These are phyloP conservation scores for Podocnemis expansa DNA, from an alignment of 2,113 vertebrate genomes.

Conservation along the genomic window DNA sequence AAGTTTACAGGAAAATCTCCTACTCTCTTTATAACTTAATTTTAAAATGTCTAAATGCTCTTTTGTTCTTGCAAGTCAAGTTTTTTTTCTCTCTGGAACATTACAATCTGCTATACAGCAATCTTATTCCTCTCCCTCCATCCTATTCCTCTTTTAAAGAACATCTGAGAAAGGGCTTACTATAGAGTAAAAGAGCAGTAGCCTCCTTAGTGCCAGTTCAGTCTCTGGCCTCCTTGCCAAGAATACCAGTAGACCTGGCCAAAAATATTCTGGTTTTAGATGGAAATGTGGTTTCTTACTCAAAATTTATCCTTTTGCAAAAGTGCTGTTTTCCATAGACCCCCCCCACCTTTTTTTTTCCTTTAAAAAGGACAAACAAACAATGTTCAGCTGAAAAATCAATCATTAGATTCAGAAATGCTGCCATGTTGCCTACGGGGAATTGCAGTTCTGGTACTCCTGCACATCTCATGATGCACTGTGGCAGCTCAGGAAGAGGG, in stretches of 20 bases:
- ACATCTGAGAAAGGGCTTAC: not conserved
- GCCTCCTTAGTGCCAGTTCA: not conserved
- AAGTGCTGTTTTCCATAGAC: not conserved
- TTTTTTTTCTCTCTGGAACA: not conserved
- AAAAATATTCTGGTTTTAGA: not conserved
- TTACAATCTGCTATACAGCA: not conserved
- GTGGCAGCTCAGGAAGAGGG: not conserved
- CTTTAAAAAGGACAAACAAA: not conserved
- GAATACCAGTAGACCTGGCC: not conserved
- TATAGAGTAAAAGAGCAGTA: not conserved
- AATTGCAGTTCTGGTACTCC: not conserved
- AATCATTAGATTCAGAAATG: not conserved
- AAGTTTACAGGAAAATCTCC: not conserved
- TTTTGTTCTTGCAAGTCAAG: not conserved
- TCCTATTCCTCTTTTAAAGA: not conserved
- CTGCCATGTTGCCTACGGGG: not conserved
- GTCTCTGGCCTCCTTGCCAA: not conserved
- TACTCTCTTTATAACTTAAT: not conserved
- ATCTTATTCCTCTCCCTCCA: not conserved
- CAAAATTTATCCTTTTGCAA: not conserved
- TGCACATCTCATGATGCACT: not conserved
- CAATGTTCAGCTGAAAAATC: not conserved
- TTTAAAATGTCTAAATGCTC: not conserved
- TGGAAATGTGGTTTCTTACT: not conserved
- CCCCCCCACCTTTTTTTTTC: too few relatives aligned